phyloP scores from a whole-genome alignment of 2,888 invertebrate genomes.

The Phymatocera aterrima region DNA sequence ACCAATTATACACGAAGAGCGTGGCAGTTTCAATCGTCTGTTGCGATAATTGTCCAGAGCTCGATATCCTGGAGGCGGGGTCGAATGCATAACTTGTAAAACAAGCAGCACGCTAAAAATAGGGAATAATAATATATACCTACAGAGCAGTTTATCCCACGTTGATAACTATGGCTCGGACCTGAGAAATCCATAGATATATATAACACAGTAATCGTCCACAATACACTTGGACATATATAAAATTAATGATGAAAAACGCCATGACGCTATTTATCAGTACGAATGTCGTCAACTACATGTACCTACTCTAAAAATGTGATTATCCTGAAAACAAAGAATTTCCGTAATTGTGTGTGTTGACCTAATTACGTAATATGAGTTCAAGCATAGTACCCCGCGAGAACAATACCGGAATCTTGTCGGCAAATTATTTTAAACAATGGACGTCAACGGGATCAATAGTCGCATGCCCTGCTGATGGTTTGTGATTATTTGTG shows the following conservation, averaged over 20 bases:
- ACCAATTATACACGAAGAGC: conserved; percentile 39
- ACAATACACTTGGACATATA: not conserved
- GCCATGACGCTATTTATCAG: not conserved
- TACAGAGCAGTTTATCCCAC: not conserved
- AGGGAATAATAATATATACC: not conserved
- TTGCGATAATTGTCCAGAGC: conserved; percentile 28
- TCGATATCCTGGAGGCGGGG: not conserved
- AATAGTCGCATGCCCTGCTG: not conserved
- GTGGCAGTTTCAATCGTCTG: conserved; percentile 36
- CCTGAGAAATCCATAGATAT: not conserved
- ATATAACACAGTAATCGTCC: not conserved
- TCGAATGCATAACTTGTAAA: conserved; percentile 6
- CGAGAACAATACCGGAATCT: not conserved
- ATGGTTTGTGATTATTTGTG: conserved; percentile 19
- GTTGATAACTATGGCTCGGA: not conserved
- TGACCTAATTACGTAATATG: not conserved
- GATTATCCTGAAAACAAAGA: not conserved
- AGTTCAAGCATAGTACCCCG: not conserved
- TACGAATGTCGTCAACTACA: not conserved
- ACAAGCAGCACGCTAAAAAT: not conserved
- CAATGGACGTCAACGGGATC: not conserved
- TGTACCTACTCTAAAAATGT: not conserved
- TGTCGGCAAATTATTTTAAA: not conserved
- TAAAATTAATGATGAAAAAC: not conserved
- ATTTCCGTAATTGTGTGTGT: not conserved